These are phyloP conservation scores for Eupeodes latifasciatus DNA, from an alignment of 2,888 invertebrate species.

Conservation along the genomic window DNA sequence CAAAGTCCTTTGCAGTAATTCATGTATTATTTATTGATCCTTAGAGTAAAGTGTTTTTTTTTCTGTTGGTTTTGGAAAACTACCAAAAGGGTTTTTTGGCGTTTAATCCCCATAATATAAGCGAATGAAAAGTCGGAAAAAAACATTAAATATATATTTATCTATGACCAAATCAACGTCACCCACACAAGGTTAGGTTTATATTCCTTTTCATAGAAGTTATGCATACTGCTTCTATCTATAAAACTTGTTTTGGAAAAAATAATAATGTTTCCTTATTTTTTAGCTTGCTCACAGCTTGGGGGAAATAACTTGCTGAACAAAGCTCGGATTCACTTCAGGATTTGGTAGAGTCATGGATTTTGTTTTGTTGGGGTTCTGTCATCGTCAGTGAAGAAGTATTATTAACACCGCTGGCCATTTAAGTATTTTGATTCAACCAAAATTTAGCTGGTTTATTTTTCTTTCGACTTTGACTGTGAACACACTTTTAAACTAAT, in stretches of 20 bases:
- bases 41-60: not conserved
- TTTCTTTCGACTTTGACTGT: too few relatives aligned
- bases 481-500: too few relatives aligned
- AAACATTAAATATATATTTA: not conserved
- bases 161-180: not conserved
- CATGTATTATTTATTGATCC: slow-evolving; percentile 17
- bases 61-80: not conserved
- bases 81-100: not conserved
- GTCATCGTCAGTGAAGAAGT: not conserved
- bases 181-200: not conserved
- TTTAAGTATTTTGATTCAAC: not conserved
- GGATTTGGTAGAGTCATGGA: not conserved
- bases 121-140: not conserved
- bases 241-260: not conserved
- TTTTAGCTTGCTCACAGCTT: not conserved
- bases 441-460: too few relatives aligned
- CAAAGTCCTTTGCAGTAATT: not conserved
- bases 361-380: not conserved
- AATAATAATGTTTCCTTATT: not conserved
- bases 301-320: not conserved
- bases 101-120: not conserved
- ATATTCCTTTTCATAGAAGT: not conserved
- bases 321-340: not conserved
- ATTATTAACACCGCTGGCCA: not conserved
- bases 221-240: not conserved